These are phyloP conservation scores for Hoplodrina ambigua DNA, from an alignment of 2,888 invertebrate species.

Conservation along the genomic window DNA sequence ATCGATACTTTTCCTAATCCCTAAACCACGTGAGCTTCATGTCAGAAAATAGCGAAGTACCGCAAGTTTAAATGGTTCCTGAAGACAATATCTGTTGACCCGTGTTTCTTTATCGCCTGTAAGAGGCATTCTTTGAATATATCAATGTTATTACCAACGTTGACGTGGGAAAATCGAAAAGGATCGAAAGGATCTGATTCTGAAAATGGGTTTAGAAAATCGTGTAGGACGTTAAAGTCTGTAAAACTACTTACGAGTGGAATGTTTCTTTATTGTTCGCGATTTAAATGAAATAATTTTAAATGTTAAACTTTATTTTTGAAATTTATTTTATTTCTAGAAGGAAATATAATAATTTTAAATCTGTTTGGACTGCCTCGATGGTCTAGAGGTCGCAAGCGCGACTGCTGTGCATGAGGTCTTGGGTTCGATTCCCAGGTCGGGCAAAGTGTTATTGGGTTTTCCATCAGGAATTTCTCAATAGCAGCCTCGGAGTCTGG, in stretches of 20 bases:
- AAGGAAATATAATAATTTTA: too few species aligned
- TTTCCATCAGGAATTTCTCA: too few species aligned
- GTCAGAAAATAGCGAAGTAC: slow-evolving; percentile 67
- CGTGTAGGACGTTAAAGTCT: slow-evolving; percentile 11
- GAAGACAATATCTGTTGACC: slow-evolving; percentile 64
- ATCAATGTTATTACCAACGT: slow-evolving; percentile 50
- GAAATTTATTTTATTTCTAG: too few species aligned
- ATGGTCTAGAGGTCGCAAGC: too few species aligned
- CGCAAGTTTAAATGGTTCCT: slow-evolving; percentile 62
- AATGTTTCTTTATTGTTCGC: background rate
- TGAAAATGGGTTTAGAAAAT: slow-evolving; percentile 41
- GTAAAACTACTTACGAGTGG: slow-evolving; percentile 4
- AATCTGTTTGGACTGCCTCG: too few species aligned
- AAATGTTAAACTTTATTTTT: too few species aligned
- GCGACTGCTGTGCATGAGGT: too few species aligned
- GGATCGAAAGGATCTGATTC: slow-evolving; percentile 18
- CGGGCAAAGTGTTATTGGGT: too few species aligned
- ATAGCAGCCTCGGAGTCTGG: too few species aligned
- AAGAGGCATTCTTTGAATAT: slow-evolving; percentile 59
- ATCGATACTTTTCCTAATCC: slow-evolving; percentile 7
- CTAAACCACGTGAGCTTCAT: slow-evolving; percentile 2
- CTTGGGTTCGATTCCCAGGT: too few species aligned
- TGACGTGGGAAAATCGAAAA: slow-evolving; percentile 49
- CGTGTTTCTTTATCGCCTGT: slow-evolving; percentile 57
- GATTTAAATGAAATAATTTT: too few species aligned